Evolutionary conservation across 2,888 invertebrate genomes (phyloP).

Genomic region (Cheilosia grossa): DNA sequence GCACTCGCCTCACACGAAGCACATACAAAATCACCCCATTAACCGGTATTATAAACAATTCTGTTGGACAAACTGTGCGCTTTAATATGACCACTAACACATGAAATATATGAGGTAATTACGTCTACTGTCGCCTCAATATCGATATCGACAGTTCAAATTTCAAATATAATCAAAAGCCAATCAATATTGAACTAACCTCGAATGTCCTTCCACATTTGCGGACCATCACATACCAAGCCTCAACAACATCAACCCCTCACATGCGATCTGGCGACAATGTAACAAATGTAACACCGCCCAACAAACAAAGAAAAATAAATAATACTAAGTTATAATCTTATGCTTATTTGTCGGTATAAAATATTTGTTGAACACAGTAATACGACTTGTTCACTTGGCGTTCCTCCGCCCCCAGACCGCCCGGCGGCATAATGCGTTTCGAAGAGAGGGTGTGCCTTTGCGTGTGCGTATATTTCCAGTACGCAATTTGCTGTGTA

Average conservation of each 20-base stretch:
- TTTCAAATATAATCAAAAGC: constrained; percentile 64
- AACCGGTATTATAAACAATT: constrained; percentile 17
- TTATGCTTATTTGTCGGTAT: constrained; percentile 71
- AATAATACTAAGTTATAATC: constrained; percentile 70
- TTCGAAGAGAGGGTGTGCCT: neutral
- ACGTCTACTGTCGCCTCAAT: constrained; percentile 30
- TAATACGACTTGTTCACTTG: constrained; percentile 56
- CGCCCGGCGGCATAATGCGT: constrained; percentile 18
- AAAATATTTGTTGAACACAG: constrained; percentile 72
- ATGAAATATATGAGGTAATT: constrained; percentile 55
- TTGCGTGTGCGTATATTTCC: neutral
- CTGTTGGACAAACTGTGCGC: constrained; percentile 42
- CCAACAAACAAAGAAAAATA: constrained; percentile 63
- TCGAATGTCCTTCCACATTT: constrained; percentile 23
- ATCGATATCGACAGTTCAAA: constrained; percentile 47
- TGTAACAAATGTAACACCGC: constrained; percentile 48
- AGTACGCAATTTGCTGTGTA: constrained; percentile 18
- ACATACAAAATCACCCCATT: constrained; percentile 23
- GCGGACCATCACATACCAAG: neutral
- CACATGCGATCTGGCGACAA: constrained; percentile 32
- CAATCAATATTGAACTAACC: constrained; percentile 58
- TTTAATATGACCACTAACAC: constrained; percentile 35
- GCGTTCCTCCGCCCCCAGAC: neutral
- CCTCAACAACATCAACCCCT: neutral
- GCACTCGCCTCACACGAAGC: too few species aligned